These are phyloP conservation scores for Philhelius pedissequus DNA, from an alignment of 2,888 invertebrate species.

Conservation along the genomic window DNA sequence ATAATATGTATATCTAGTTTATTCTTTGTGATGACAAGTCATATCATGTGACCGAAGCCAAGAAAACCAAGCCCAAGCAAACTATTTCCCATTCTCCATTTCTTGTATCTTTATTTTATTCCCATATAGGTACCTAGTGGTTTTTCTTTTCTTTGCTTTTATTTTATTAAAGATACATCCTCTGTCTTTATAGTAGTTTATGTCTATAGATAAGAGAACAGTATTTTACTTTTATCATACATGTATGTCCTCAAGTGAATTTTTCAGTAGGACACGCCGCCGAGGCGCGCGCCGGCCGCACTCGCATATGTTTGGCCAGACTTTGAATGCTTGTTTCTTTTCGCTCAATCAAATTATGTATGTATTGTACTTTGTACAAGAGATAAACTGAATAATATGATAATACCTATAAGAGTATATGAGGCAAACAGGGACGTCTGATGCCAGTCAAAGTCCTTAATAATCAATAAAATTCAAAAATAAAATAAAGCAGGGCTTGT, in stretches of 20 bases:
- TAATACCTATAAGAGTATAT: too few species aligned
- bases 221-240: conserved; percentile 20
- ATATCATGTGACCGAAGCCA: not conserved
- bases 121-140: conserved; percentile 25
- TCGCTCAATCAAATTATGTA: not conserved
- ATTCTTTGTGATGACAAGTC: conserved; percentile 4
- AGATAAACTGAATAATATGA: too few species aligned
- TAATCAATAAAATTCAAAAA: too few species aligned
- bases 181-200: conserved; percentile 34
- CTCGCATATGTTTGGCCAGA: conserved; percentile 15
- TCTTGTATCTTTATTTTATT: conserved; percentile 23
- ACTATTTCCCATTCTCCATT: not conserved
- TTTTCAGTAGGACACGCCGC: conserved; percentile 9
- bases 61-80: not conserved
- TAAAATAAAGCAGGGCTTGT: too few species aligned
- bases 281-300: not conserved
- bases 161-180: conserved; percentile 7
- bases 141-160: conserved; percentile 19
- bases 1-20: not conserved
- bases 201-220: not conserved
- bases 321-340: conserved; percentile 11
- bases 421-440: too few species aligned
- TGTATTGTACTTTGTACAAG: not conserved
- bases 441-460: too few species aligned
- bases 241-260: conserved; percentile 40